A percentile compares a stretch with the other conserved stretches of the same genome.
Evolutionary conservation across 2,888 invertebrate species (phyloP).

Genomic region (Mythimna albipuncta): DNA sequence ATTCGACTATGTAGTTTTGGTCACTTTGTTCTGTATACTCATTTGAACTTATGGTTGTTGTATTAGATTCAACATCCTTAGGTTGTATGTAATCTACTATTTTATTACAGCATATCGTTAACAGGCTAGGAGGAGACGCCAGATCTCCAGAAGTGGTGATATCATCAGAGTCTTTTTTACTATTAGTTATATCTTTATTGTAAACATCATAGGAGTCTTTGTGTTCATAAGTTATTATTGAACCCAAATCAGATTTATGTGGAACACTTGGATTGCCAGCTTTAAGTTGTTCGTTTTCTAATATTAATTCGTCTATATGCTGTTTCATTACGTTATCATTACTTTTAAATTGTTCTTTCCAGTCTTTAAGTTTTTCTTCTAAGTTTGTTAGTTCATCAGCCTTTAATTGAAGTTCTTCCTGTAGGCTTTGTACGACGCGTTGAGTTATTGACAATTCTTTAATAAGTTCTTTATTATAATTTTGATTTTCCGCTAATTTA

Average conservation of each 20-base stretch:
- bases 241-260: conserved; percentile 30
- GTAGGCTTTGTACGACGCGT: conserved; percentile 70
- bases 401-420: conserved; percentile 75
- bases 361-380: conserved; percentile 72
- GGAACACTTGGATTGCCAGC: conserved; percentile 46
- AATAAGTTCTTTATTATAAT: conserved; percentile 67
- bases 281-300: conserved; percentile 76
- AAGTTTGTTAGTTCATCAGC: conserved; percentile 73
- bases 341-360: conserved; percentile 73
- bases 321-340: conserved; percentile 73
- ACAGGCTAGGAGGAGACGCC: conserved; percentile 79
- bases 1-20: conserved; percentile 55
- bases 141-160: conserved; percentile 50
- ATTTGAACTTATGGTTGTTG: conserved; percentile 63
- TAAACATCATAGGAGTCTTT: conserved; percentile 41
- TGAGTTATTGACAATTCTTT: conserved; percentile 69
- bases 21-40: conserved; percentile 51
- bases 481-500: conserved; percentile 67
- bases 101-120: conserved; percentile 80
- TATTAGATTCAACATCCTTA: conserved; percentile 66
- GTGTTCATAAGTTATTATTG: conserved; percentile 36
- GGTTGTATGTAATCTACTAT: conserved; percentile 75
- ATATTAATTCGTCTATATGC: conserved; percentile 72
- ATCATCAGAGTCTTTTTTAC: conserved; percentile 16
- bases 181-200: conserved; percentile 25